Base-by-base conservation (phyloP, 2,888 invertebrate genomes). In the Anticlea derivata region DNA sequence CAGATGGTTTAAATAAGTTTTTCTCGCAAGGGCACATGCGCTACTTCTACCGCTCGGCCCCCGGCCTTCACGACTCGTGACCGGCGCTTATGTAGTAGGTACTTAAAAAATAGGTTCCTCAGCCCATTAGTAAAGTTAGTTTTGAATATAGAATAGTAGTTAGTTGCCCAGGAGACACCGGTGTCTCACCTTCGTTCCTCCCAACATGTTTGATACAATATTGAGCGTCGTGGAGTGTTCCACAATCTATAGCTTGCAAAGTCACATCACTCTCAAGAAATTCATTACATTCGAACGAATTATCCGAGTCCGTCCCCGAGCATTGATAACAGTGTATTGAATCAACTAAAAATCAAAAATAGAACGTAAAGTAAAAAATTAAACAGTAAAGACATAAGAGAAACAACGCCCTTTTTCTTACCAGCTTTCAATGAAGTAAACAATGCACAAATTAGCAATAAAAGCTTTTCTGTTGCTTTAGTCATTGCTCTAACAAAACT, bases 131-230 rank as follows among this genome's bases (percentile, higher is more conserved):
- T 27, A 23, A 35, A 10, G n/a, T 17, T 20, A 31, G 20, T 20
- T 7, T 40, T 10, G 20, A 4, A 31, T 7, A 4, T 7, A 20
- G 7, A 27, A 27, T 5, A 11, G 12, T 46, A 50, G 22, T 35
- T 50, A 55, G 12, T 44, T 39, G 40, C 13, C 23, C 35, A 37
- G n/a, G 37, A 53, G 40, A 50, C 45, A 39, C 33, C 38, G 33
- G 45, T 45, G 50, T 68, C 84, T 91, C 91, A 96, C 96, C 97
- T 95, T 96, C 97, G 70, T 93, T 96, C 75, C 98, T 93, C 60
- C 98, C 98, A 53, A 96, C 95, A 73, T 97, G 96, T 91, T 99
- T 99, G 65, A 99, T 93, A 84, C 99, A 99, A 83, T 94, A 98
- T 70, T 94, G 93, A 8, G 98, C 97, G 61, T 93, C 94, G 78